Conservation (phyloP, 2,113 vertebrate genomes). For the Sinocyclocheilus anshuiensis region DNA sequence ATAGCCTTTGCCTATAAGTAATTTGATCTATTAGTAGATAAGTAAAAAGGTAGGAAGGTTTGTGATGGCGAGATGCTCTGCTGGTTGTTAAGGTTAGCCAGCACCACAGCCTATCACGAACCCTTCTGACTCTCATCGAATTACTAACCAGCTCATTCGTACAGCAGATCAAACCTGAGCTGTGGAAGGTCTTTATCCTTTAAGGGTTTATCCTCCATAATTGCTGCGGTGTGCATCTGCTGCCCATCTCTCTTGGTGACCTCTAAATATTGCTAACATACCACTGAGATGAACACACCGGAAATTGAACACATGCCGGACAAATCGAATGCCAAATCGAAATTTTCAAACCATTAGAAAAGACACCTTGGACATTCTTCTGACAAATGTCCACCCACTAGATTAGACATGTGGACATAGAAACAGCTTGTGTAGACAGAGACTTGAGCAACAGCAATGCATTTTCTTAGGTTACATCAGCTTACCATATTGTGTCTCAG, state of each 20-base stretch:
- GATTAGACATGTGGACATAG: not conserved
- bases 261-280: constrained; percentile 10
- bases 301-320: not conserved
- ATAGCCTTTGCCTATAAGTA: not conserved
- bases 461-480: constrained; percentile 41
- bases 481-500: not conserved
- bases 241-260: not conserved
- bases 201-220: constrained; percentile 12
- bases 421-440: constrained; percentile 6
- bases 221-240: not conserved
- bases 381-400: constrained; percentile 25
- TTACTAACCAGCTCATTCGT: not conserved
- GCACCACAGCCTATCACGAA: not conserved
- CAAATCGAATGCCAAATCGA: not conserved
- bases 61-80: not conserved
- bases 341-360: constrained; percentile 3
- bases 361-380: constrained; percentile 5
- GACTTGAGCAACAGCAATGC: not conserved
- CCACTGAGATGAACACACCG: not conserved
- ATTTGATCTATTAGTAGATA: not conserved
- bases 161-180: not conserved
- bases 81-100: not conserved
- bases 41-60: not conserved
- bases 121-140: not conserved
- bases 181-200: not conserved